These are phyloP conservation scores for Lepisosteus osseus DNA, from an alignment of 2,113 vertebrate genomes.

Conservation along the genomic window DNA sequence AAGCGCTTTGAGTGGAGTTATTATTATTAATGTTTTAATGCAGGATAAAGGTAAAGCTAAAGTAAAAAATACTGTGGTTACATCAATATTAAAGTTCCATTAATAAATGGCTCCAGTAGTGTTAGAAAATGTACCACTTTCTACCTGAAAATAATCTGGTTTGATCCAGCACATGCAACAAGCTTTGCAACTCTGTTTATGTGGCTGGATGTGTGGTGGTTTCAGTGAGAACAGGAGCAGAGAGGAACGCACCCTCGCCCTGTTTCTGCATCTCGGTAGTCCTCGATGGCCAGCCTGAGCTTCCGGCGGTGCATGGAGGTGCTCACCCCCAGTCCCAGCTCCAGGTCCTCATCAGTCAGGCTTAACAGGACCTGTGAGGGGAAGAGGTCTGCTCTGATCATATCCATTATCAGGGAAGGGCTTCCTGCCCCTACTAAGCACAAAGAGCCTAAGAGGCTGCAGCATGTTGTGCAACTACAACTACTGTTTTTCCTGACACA, in stretches of 20 bases:
- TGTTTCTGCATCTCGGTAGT: constrained; percentile 77
- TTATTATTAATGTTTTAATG: too few relatives aligned
- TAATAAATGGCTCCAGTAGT: too few relatives aligned
- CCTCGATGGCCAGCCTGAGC: constrained; percentile 79
- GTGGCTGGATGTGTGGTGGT: not conserved
- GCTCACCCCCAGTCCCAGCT: constrained; percentile 72
- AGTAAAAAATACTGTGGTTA: too few relatives aligned
- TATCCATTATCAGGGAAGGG: too few relatives aligned
- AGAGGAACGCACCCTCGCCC: constrained; percentile 67
- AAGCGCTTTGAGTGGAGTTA: too few relatives aligned
- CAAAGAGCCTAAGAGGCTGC: not conserved
- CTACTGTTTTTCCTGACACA: too few relatives aligned
- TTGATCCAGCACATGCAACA: too few relatives aligned
- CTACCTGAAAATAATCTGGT: too few relatives aligned
- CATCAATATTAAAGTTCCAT: too few relatives aligned
- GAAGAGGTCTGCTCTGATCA: not conserved
- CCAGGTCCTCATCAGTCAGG: constrained; percentile 79
- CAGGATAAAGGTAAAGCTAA: too few relatives aligned
- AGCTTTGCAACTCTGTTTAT: too few relatives aligned
- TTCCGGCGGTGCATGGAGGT: constrained; percentile 80
- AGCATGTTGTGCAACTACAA: not conserved
- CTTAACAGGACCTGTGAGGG: constrained; percentile 71
- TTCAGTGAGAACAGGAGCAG: not conserved
- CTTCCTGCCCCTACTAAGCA: not conserved
- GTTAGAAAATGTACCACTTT: too few relatives aligned